Evolutionary conservation across 2,797 vertebrate species (phyloP), one percentile per base, ranked within the genome.

Genomic region (Furcifer pardalis): DNA sequence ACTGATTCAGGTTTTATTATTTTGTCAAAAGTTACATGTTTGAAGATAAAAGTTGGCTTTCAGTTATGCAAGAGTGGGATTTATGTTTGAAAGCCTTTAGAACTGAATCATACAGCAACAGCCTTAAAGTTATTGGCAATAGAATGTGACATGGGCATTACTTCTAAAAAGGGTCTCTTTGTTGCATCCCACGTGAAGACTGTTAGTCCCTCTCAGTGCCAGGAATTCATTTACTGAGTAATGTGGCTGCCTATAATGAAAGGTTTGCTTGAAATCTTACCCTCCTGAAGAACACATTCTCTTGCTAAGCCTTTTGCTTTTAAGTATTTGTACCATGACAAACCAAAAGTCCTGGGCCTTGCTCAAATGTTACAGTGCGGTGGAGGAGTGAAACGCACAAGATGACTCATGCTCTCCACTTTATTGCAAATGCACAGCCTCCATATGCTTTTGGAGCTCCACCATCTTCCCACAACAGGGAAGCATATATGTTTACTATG

Each of bases 11-110:
- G 1, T 8, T 52, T 84, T 30, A 12, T 60, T 85, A 74, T 19
- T 3, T 71, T 44, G 2, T 2, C 83, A 91, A 91, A 89, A 93
- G 90, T 93, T 94, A 88, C 91, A 92, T 92, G 89, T 93, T 93
- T 90, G 93, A 91, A 87, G 92, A 85, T 90, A 92, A 90, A 92
- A 92, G 84, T 91, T 90, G 86, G 75, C 84, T 93, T 92, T 93
- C 91, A 86, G 91, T 90, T 90, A 80, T n/a, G n/a, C 81, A 93
- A 89, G 89, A 85, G 90, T 88, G 92, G 82, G 88, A n/a, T n/a
- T n/a, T 91, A 91, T 93, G 89, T 93, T 89, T 74, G 83, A 46
- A 60, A 78, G 86, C 63, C 79, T 77, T 79, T 72, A 27, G 32
- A 80, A 0, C 5, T 4, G 85, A 83, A 0, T 86, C 35, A 79